Conservation (phyloP, 2,888 invertebrate genomes). For the Neocrepidodera transversa region DNA sequence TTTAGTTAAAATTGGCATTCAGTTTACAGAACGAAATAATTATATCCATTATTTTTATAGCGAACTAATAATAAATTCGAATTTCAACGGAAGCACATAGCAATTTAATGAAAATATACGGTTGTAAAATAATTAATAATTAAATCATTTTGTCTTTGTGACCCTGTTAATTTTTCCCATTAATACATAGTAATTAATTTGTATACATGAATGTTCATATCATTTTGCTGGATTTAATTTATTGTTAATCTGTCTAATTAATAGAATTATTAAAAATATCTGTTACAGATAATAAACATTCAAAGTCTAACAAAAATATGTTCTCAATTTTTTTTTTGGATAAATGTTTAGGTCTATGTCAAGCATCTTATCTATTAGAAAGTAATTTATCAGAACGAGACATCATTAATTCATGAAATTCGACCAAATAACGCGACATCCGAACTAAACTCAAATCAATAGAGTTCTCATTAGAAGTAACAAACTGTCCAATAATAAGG, state of each 20-base stretch:
- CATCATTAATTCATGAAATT: constrained; percentile 20
- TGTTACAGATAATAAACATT: no score
- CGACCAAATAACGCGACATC: constrained; percentile 14
- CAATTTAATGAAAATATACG: neutral
- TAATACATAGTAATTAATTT: neutral
- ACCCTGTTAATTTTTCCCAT: neutral
- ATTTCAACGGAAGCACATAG: no score
- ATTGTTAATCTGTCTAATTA: no score
- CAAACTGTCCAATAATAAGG: constrained; percentile 35
- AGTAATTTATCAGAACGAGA: neutral
- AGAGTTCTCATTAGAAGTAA: constrained; percentile 36
- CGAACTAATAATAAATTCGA: no score
- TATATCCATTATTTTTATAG: no score
- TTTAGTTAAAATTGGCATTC: no score
- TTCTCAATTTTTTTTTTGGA: no score
- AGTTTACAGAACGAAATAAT: no score
- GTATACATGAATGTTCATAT: neutral
- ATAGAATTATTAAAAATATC: no score
- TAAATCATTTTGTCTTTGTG: neutral
- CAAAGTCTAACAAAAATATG: no score
- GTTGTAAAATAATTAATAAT: neutral
- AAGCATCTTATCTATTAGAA: neutral
- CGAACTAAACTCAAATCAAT: constrained; percentile 34
- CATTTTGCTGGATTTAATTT: no score
- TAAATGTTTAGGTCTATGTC: no score